A percentile compares a stretch with the other conserved stretches of the same genome.
Conservation (phyloP, 1,140 invertebrate species). For the Drosophila carrolli region DNA sequence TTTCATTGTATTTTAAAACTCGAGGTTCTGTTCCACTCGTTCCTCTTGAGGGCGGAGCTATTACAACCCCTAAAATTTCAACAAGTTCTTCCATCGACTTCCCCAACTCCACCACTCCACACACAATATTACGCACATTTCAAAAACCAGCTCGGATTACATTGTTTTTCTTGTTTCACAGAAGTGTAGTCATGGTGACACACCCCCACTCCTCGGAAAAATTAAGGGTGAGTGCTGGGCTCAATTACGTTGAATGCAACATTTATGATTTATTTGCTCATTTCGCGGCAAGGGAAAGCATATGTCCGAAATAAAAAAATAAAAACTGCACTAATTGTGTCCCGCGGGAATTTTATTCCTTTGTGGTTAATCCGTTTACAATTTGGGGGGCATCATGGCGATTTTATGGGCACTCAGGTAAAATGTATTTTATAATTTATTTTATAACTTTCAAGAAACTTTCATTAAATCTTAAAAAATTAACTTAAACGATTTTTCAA, state of each 20-base stretch:
- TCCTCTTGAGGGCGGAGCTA: conserved; percentile 48
- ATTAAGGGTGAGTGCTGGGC: conserved; percentile 55
- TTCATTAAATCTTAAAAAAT: too few species aligned
- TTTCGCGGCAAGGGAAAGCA: conserved; percentile 65
- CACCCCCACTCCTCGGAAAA: conserved; percentile 28
- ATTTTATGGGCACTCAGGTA: neutral
- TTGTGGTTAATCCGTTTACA: conserved; percentile 33
- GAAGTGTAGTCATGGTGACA: conserved; percentile 47
- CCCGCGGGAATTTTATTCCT: conserved; percentile 49
- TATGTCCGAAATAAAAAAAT: conserved; percentile 61
- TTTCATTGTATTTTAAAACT: conserved; percentile 2
- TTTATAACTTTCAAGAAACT: neutral
- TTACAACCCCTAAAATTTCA: conserved; percentile 42
- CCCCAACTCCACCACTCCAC: conserved; percentile 11
- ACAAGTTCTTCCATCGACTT: conserved; percentile 4
- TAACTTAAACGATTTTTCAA: too few species aligned
- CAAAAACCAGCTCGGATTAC: conserved; percentile 61
- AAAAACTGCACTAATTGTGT: conserved; percentile 67
- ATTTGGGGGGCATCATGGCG: conserved; percentile 44
- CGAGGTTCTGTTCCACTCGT: conserved; percentile 20
- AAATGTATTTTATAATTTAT: too few species aligned
- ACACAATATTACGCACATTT: conserved; percentile 64
- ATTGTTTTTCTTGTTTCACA: conserved; percentile 64
- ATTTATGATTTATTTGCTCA: conserved; percentile 83
- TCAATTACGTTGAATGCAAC: conserved; percentile 74